Evolutionary conservation across 2,888 invertebrate species (phyloP).

Genomic region (Scaptomyza tumidula): DNA sequence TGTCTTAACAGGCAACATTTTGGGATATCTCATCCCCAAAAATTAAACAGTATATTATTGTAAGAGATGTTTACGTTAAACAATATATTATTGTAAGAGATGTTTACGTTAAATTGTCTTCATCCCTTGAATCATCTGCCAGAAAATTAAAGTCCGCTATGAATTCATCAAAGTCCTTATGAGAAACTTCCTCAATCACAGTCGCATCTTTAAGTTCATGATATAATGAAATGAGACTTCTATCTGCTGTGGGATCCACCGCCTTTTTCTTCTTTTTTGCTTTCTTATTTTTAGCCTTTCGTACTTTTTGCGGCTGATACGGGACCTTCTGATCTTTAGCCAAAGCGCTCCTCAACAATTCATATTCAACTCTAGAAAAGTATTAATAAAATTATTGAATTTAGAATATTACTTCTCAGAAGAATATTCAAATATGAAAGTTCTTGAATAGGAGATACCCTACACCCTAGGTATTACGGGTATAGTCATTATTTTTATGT

Average conservation of each 20-base stretch:
- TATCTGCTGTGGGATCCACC: conserved; percentile 87
- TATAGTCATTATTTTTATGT: too few relatives aligned
- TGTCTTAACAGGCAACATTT: too few relatives aligned
- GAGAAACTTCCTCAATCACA: conserved; percentile 87
- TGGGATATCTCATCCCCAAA: too few relatives aligned
- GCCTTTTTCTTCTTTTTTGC: conserved; percentile 84
- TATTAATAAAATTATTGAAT: neutral
- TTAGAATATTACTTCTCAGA: neutral
- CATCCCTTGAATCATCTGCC: conserved; percentile 84
- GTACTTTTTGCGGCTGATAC: conserved; percentile 72
- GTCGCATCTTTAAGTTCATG: conserved; percentile 86
- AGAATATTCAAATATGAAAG: neutral
- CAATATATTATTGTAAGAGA: neutral
- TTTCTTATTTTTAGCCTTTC: conserved; percentile 60
- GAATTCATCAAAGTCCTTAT: conserved; percentile 86
- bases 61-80: conserved; percentile 46
- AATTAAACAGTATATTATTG: neutral
- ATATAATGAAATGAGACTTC: conserved; percentile 87
- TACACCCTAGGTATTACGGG: too few relatives aligned
- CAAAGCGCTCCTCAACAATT: conserved; percentile 84
- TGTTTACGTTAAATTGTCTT: conserved; percentile 64
- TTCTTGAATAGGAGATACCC: too few relatives aligned
- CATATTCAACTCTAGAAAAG: conserved; percentile 80
- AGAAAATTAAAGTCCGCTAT: conserved; percentile 88
- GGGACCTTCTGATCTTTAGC: conserved; percentile 79